phyloP scores from a whole-genome alignment of 2,888 invertebrate species.

The Petrolisthes manimaculis region DNA sequence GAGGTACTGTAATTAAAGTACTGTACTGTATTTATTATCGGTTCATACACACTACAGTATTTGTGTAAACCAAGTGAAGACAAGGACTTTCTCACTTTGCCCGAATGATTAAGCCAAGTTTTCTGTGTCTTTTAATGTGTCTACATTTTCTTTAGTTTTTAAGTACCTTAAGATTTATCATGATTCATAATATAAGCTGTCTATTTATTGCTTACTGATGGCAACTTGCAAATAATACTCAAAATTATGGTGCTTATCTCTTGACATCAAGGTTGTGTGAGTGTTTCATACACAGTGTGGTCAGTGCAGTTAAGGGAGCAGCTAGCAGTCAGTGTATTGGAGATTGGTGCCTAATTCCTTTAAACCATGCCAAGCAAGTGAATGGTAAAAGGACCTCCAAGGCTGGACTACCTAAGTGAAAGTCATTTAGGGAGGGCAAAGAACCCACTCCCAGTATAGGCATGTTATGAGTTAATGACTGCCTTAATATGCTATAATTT shows the following conservation, averaged over 20 bases:
- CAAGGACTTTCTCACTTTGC: background rate
- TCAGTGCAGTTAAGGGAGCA: background rate
- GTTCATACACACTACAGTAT: too few relatives aligned
- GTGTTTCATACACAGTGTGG: conserved; percentile 24
- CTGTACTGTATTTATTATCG: too few relatives aligned
- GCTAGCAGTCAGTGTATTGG: background rate
- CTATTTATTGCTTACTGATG: conserved; percentile 12
- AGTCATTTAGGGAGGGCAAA: too few relatives aligned
- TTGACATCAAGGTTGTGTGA: conserved; percentile 44
- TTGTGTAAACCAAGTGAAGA: background rate
- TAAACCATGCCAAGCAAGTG: too few relatives aligned
- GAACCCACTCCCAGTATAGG: too few relatives aligned
- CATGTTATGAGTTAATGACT: too few relatives aligned
- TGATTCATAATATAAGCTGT: background rate
- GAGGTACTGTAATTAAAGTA: too few relatives aligned
- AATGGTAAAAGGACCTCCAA: too few relatives aligned
- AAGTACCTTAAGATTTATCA: background rate
- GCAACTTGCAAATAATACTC: conserved; percentile 21
- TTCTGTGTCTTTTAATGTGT: background rate
- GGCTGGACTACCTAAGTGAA: too few relatives aligned
- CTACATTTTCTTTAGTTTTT: background rate
- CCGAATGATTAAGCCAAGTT: background rate
- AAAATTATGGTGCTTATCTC: conserved; percentile 55
- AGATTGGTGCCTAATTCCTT: background rate
- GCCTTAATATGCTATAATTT: too few relatives aligned